Percentiles rank a stretch among this genome's conserved stretches.
These are phyloP conservation scores for Eubasilissa splendida DNA, from an alignment of 2,888 invertebrate genomes.

Conservation along the genomic window DNA sequence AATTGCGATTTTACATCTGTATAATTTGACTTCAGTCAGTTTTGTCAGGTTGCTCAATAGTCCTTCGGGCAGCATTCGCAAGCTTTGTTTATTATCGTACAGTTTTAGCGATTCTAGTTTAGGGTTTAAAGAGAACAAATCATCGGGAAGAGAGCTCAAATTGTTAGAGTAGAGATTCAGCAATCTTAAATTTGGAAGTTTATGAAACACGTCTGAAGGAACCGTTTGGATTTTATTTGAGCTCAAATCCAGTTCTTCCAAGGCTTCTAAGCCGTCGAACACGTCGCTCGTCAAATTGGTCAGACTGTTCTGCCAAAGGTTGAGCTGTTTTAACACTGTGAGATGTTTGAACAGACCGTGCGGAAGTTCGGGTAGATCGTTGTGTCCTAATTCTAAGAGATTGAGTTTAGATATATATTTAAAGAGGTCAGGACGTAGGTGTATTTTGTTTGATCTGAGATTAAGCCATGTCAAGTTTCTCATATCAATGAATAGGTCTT, in stretches of 20 bases:
- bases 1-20: slow-evolving; percentile 71
- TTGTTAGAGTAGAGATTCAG: slow-evolving; percentile 80
- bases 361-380: slow-evolving; percentile 76
- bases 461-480: slow-evolving; percentile 77
- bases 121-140: slow-evolving; percentile 73
- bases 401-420: slow-evolving; percentile 73
- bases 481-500: slow-evolving; percentile 75
- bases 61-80: slow-evolving; percentile 73
- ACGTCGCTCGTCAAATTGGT: slow-evolving; percentile 75
- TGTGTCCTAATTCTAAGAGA: slow-evolving; percentile 78
- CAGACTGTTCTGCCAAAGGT: slow-evolving; percentile 81
- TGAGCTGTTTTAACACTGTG: slow-evolving; percentile 74
- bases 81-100: slow-evolving; percentile 73
- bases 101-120: slow-evolving; percentile 72
- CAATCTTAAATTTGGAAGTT: slow-evolving; percentile 74
- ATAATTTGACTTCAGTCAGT: slow-evolving; percentile 73
- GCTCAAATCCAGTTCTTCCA: slow-evolving; percentile 80
- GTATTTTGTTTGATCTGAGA: slow-evolving; percentile 75
- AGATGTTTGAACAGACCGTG: slow-evolving; percentile 76
- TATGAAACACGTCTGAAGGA: slow-evolving; percentile 75
- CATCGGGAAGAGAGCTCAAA: slow-evolving; percentile 75
- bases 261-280: slow-evolving; percentile 76
- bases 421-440: slow-evolving; percentile 73
- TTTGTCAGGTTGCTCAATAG: slow-evolving; percentile 76
- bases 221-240: slow-evolving; percentile 77